A percentile compares a stretch with the other conserved stretches of the same genome.
phyloP scores from a whole-genome alignment of 2,888 invertebrate species.

The Polydrusus cervinus region DNA sequence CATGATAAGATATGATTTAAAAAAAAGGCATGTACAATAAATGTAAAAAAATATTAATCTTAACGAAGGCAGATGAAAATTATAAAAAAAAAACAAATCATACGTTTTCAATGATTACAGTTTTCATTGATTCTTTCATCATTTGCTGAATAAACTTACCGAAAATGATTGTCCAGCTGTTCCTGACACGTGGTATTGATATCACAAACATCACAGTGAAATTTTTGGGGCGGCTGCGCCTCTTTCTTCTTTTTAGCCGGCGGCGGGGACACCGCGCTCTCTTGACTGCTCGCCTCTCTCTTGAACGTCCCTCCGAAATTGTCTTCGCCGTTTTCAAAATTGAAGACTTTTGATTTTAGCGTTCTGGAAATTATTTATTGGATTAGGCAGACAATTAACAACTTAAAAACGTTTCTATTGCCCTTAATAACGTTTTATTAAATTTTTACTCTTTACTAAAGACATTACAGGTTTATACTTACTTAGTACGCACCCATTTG shows the following conservation, averaged over 20 bases:
- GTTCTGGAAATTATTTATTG: slow-evolving; percentile 29
- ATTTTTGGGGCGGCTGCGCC: slow-evolving; percentile 46
- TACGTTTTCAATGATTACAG: too few relatives aligned
- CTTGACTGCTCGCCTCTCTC: slow-evolving; percentile 6
- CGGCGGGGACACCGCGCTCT: background rate
- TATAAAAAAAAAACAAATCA: too few relatives aligned
- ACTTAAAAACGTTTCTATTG: too few relatives aligned
- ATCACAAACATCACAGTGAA: slow-evolving; percentile 68
- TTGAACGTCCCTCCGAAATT: slow-evolving; percentile 64
- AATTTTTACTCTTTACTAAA: too few relatives aligned
- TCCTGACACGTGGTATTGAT: slow-evolving; percentile 75
- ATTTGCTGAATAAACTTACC: slow-evolving; percentile 36
- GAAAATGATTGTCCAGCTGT: slow-evolving; percentile 77
- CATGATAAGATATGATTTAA: too few relatives aligned
- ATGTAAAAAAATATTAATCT: too few relatives aligned
- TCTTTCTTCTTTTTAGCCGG: slow-evolving; percentile 44
- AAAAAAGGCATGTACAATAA: too few relatives aligned
- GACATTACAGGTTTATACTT: slow-evolving; percentile 47
- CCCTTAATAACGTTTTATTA: too few relatives aligned
- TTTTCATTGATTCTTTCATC: background rate
- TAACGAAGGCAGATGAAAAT: too few relatives aligned
- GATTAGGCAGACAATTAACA: too few relatives aligned
- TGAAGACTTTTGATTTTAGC: slow-evolving; percentile 45
- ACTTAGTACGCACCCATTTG: slow-evolving; percentile 70
- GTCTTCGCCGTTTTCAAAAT: slow-evolving; percentile 61